Conservation (phyloP, 2,797 vertebrate genomes). For the Etheostoma perlongum region DNA sequence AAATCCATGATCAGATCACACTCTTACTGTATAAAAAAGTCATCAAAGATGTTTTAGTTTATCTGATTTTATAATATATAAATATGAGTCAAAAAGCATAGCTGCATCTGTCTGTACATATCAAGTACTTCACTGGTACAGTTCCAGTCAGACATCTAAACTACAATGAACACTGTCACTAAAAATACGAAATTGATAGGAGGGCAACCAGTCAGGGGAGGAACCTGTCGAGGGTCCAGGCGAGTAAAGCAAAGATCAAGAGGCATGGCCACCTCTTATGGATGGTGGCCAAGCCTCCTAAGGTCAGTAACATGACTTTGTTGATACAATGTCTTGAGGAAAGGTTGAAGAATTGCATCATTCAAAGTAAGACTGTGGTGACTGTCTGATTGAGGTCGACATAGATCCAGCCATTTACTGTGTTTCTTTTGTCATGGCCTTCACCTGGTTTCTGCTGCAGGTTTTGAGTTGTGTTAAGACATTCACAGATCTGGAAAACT, state of each 20-base stretch:
- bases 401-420: background rate
- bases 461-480: constrained; percentile 6
- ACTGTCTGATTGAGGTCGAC: no score
- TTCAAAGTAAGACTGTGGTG: no score
- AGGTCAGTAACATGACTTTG: no score
- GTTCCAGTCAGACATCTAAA: background rate
- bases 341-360: no score
- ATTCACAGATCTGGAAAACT: background rate
- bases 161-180: no score
- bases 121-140: background rate
- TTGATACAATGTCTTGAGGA: no score
- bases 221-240: no score
- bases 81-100: background rate
- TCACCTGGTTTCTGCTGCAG: background rate
- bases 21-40: background rate
- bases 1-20: background rate
- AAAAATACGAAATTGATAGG: background rate
- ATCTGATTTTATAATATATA: background rate
- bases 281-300: no score
- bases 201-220: no score
- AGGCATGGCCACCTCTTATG: no score
- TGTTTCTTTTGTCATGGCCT: background rate
- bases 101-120: background rate
- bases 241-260: no score
- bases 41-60: background rate